Conservation (phyloP, 2,113 vertebrate species). For the Nettapus auritus region DNA sequence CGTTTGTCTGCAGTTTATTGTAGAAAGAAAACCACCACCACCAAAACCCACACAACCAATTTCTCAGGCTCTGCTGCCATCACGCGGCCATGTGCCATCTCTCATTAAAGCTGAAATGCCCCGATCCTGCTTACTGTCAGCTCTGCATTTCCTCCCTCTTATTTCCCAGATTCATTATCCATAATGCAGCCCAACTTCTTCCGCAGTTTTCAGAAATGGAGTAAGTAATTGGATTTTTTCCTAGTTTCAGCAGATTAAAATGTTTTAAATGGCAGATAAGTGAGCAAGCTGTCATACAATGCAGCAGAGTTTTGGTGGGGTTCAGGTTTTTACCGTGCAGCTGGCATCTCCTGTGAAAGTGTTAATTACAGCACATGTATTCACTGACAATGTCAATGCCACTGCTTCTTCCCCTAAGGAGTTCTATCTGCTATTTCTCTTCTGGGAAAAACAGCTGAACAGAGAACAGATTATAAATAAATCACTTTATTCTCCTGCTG, state of each 20-base stretch:
- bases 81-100: not conserved
- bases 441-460: not conserved
- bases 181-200: not conserved
- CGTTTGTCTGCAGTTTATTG: not conserved
- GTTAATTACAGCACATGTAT: not conserved
- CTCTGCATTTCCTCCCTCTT: not conserved
- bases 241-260: not conserved
- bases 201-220: not conserved
- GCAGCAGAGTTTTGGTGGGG: not conserved
- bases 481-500: not conserved
- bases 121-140: not conserved
- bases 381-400: not conserved
- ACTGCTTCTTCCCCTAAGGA: not conserved
- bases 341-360: not conserved
- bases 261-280: not conserved
- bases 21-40: not conserved
- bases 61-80: slow-evolving; percentile 52
- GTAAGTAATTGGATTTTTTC: not conserved
- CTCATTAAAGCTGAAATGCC: not conserved
- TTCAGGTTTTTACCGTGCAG: not conserved
- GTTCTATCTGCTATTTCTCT: not conserved
- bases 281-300: not conserved
- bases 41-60: rapidly evolving
- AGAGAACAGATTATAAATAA: not conserved
- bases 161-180: not conserved